Evolutionary conservation across 2,113 vertebrate species (phyloP).

Genomic region (Uropsilus gracilis): DNA sequence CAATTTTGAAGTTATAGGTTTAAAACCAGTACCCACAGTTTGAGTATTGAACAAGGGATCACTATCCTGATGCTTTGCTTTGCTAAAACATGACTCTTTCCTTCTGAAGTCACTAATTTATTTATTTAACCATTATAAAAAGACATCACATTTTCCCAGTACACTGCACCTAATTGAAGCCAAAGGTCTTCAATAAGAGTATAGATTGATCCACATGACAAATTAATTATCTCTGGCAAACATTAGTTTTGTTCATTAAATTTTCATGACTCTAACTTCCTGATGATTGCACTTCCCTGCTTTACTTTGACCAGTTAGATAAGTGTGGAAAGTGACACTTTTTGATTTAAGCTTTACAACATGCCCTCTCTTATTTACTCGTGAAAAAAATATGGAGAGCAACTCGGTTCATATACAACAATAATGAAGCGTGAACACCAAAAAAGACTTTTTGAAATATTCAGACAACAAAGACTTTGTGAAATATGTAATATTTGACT

Average conservation of each 20-base stretch:
- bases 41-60: not conserved
- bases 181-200: not conserved
- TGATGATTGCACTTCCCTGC: not conserved
- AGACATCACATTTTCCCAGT: not conserved
- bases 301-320: not conserved
- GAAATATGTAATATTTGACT: not conserved
- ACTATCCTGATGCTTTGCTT: not conserved
- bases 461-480: not conserved
- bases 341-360: not conserved
- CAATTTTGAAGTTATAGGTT: not conserved
- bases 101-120: not conserved
- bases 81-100: not conserved
- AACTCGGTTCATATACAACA: not conserved
- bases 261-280: not conserved
- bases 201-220: accelerated
- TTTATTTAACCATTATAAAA: not conserved
- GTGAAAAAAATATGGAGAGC: not conserved
- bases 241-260: not conserved
- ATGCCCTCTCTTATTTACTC: not conserved
- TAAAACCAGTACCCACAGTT: not conserved
- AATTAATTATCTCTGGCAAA: not conserved
- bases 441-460: not conserved
- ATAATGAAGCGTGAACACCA: not conserved
- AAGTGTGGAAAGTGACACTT: not conserved
- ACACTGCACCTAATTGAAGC: not conserved